Conservation (phyloP, 2,797 vertebrate genomes). For the Myioborus miniatus region DNA sequence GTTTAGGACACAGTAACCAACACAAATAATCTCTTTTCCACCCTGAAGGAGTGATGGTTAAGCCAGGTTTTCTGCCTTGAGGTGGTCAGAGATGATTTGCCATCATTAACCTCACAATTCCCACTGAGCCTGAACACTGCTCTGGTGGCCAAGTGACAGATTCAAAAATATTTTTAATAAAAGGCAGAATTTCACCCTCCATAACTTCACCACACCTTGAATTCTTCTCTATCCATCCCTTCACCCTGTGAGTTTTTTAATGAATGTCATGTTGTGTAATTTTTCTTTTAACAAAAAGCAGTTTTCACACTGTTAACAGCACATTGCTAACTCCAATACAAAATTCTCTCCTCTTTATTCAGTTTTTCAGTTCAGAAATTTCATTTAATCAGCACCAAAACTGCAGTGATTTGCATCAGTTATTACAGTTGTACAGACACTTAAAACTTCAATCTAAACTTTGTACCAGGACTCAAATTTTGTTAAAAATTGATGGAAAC, state of each 20-base stretch:
- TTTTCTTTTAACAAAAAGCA: background rate
- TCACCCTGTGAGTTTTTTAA: background rate
- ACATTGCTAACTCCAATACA: background rate
- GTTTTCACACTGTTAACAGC: background rate
- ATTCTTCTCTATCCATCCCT: background rate
- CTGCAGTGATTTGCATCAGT: background rate
- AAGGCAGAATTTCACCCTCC: background rate
- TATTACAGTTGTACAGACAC: background rate
- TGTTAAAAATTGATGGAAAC: fast-evolving
- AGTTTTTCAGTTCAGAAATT: background rate
- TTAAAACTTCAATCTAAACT: background rate
- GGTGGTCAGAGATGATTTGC: background rate
- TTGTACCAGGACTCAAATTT: fast-evolving
- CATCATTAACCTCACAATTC: background rate
- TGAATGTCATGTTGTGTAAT: fast-evolving
- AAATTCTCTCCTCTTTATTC: background rate
- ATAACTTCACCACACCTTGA: background rate
- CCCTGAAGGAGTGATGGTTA: background rate
- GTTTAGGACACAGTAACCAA: background rate
- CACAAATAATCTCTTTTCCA: background rate
- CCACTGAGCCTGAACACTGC: background rate
- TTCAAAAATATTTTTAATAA: background rate
- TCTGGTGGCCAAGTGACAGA: background rate
- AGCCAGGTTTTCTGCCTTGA: background rate
- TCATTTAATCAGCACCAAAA: background rate